A percentile compares a stretch with the other conserved stretches of the same genome.
Evolutionary conservation across 2,113 vertebrate genomes (phyloP).

Genomic region (Cervus canadensis): DNA sequence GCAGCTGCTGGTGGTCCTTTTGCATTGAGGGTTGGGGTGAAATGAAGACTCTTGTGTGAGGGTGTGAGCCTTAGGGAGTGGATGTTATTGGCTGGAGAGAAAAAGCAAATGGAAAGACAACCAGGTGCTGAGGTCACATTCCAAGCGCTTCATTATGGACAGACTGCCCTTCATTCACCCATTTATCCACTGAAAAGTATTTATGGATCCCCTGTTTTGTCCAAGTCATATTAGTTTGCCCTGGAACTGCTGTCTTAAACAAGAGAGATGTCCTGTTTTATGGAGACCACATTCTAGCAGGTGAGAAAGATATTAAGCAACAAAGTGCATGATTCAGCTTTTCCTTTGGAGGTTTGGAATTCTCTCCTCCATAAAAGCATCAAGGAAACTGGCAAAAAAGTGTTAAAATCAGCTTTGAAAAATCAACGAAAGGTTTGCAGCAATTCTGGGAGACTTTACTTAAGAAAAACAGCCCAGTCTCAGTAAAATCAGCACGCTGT

Average conservation of each 20-base stretch:
- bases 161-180: neutral
- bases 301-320: fast-evolving
- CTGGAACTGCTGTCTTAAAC: neutral
- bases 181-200: no score
- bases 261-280: neutral
- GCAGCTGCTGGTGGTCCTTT: no score
- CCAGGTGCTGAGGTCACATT: fast-evolving
- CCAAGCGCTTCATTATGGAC: fast-evolving
- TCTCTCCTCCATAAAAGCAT: neutral
- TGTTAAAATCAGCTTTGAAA: neutral
- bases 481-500: no score
- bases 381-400: neutral
- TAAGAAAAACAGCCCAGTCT: neutral
- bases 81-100: fast-evolving
- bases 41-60: neutral
- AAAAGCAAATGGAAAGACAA: neutral
- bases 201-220: neutral
- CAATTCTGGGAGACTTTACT: neutral
- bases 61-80: no score
- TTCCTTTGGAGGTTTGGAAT: neutral
- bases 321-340: neutral
- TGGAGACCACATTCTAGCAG: neutral
- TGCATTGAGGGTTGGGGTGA: fast-evolving
- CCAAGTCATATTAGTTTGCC: neutral
- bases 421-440: neutral